These are phyloP conservation scores for Podarcis raffonei DNA, from an alignment of 2,113 vertebrate species.

Conservation along the genomic window DNA sequence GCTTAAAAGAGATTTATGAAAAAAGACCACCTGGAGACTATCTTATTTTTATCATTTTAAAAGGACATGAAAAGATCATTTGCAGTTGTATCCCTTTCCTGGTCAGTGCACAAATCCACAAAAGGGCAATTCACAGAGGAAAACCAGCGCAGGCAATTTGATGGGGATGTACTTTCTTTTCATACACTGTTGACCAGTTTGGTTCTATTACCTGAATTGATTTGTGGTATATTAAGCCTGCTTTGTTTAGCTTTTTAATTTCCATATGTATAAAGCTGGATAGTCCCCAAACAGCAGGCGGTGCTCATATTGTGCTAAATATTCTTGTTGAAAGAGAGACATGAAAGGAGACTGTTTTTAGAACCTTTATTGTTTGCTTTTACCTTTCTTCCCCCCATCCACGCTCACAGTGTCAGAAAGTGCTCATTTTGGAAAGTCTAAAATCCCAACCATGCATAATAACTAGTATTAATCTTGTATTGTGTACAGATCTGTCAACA, in stretches of 20 bases:
- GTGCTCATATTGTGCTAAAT: constrained; percentile 63
- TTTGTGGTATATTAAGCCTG: constrained; percentile 47
- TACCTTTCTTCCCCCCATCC: constrained; percentile 51
- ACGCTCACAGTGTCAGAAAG: constrained; percentile 58
- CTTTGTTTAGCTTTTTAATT: constrained; percentile 59
- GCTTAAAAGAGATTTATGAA: constrained; percentile 72
- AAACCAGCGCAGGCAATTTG: constrained; percentile 41
- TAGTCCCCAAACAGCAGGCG: constrained; percentile 66
- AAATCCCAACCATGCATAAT: constrained; percentile 56
- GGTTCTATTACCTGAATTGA: constrained; percentile 50
- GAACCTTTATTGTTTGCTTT: constrained; percentile 65
- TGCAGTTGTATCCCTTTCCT: constrained; percentile 59
- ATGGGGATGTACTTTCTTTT: constrained; percentile 59
- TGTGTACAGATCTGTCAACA: constrained; percentile 51
- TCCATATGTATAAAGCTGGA: constrained; percentile 48
- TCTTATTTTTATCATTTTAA: constrained; percentile 69
- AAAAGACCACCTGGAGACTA: constrained; percentile 66
- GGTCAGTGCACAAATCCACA: constrained; percentile 63
- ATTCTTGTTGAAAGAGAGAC: constrained; percentile 62
- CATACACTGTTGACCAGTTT: constrained; percentile 53
- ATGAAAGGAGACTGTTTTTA: constrained; percentile 63
- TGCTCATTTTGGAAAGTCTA: constrained; percentile 58
- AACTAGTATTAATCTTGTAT: constrained; percentile 54
- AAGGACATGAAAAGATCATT: constrained; percentile 64
- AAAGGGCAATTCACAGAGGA: constrained; percentile 66